Conservation (phyloP, 2,797 vertebrate species). For the Crocidura indochinensis region DNA sequence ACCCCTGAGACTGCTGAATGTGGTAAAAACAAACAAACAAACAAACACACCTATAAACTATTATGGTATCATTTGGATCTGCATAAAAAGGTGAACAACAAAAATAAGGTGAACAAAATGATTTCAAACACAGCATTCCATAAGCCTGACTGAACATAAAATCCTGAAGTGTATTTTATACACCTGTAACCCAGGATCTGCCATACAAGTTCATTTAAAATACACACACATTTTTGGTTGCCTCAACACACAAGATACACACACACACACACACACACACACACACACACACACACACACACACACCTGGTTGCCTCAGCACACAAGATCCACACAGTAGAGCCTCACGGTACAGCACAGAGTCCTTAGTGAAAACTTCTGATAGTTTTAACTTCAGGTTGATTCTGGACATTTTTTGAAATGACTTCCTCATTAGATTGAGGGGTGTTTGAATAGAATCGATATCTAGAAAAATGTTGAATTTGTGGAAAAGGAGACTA, state of each 20-base stretch:
- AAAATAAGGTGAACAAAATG: not conserved
- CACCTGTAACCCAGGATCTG: not conserved
- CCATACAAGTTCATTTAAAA: not conserved
- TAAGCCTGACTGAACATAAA: not conserved
- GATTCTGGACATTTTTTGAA: slow-evolving; percentile 46
- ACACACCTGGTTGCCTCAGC: no score
- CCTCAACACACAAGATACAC: no score
- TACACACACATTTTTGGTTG: not conserved
- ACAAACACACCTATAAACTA: no score
- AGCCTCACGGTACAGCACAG: no score
- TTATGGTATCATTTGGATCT: not conserved
- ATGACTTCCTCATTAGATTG: slow-evolving; percentile 55
- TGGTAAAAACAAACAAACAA: no score
- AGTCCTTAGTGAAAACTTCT: not conserved
- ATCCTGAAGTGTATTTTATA: not conserved
- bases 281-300: no score
- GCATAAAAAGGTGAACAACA: not conserved
- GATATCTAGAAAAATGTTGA: slow-evolving; percentile 49
- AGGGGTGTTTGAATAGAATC: slow-evolving; percentile 5
- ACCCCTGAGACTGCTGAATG: no score
- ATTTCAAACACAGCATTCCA: slow-evolving; percentile 1
- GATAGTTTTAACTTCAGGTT: slow-evolving; percentile 50
- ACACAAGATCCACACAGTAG: no score
- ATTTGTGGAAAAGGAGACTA: slow-evolving; percentile 42
- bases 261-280: no score